These are phyloP conservation scores for Trilocha varians DNA, from an alignment of 2,888 invertebrate species.

Conservation along the genomic window DNA sequence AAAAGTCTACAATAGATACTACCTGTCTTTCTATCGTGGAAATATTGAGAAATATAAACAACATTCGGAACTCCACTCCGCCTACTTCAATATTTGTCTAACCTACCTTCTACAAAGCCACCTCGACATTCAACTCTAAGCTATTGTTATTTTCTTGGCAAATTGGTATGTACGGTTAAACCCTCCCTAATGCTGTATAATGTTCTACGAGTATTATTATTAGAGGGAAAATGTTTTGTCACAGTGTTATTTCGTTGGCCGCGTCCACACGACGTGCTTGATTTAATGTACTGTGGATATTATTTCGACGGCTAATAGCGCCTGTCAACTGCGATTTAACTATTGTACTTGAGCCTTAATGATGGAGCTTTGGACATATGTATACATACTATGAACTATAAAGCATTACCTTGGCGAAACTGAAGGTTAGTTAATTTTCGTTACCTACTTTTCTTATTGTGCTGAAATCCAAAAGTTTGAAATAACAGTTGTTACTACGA, in stretches of 20 bases:
- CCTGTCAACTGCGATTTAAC: too few species aligned
- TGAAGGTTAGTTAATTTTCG: conserved; percentile 8
- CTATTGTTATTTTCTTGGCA: neutral
- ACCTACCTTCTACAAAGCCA: neutral
- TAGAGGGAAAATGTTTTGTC: conserved; percentile 32
- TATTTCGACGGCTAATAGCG: too few species aligned
- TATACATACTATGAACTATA: neutral
- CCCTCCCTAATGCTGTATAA: conserved; percentile 12
- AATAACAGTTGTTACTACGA: too few species aligned
- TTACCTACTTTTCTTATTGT: too few species aligned
- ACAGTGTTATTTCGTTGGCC: conserved; percentile 42
- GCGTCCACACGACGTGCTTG: conserved; percentile 32
- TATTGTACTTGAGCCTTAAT: too few species aligned
- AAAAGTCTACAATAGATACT: too few species aligned
- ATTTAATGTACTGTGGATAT: neutral
- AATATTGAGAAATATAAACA: too few species aligned
- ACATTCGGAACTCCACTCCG: neutral
- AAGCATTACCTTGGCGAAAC: neutral
- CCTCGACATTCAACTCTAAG: conserved; percentile 5
- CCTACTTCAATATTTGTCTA: neutral
- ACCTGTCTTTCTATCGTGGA: too few species aligned
- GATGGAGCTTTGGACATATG: neutral
- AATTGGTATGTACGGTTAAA: conserved; percentile 8
- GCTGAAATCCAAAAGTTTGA: too few species aligned
- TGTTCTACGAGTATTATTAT: conserved; percentile 15